Conservation (phyloP, 92 coral and sea anemone genomes). For the Bergia puertoricense region DNA sequence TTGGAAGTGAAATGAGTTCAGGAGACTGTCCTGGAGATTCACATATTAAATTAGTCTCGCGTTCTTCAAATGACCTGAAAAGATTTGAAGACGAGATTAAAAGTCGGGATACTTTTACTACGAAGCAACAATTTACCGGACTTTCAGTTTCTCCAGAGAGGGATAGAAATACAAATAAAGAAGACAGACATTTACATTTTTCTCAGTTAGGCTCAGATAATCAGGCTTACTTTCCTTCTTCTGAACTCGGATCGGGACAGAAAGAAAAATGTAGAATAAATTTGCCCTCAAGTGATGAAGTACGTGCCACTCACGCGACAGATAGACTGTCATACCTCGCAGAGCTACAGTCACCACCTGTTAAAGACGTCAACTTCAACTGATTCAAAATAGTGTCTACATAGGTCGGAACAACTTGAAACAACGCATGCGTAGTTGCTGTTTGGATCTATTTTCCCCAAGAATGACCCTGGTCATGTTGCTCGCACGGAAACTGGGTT, state of each 20-base stretch:
- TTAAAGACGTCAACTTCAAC: constrained; percentile 10
- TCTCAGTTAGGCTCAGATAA: constrained; percentile 6
- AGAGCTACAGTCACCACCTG: constrained; percentile 6
- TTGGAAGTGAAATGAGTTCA: neutral
- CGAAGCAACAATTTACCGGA: neutral
- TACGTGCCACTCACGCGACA: neutral
- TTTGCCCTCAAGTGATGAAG: neutral
- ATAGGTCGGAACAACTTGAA: neutral
- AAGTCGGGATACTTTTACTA: neutral
- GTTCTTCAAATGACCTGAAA: neutral
- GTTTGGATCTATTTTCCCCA: neutral
- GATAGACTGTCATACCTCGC: neutral
- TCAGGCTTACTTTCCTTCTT: constrained; percentile 12
- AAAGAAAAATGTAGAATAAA: neutral
- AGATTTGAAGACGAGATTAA: neutral
- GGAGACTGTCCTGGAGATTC: neutral
- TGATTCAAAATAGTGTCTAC: neutral
- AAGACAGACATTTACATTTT: neutral
- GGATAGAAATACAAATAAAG: neutral
- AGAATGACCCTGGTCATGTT: neutral
- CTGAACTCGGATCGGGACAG: constrained; percentile 11
- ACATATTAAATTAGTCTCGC: neutral
- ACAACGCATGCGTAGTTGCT: neutral
- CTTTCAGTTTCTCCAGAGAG: constrained; percentile 26
- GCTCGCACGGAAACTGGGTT: no score